Evolutionary conservation across 2,113 vertebrate species (phyloP), one percentile per base, ranked within the genome.

Genomic region (Oceanodroma tethys): DNA sequence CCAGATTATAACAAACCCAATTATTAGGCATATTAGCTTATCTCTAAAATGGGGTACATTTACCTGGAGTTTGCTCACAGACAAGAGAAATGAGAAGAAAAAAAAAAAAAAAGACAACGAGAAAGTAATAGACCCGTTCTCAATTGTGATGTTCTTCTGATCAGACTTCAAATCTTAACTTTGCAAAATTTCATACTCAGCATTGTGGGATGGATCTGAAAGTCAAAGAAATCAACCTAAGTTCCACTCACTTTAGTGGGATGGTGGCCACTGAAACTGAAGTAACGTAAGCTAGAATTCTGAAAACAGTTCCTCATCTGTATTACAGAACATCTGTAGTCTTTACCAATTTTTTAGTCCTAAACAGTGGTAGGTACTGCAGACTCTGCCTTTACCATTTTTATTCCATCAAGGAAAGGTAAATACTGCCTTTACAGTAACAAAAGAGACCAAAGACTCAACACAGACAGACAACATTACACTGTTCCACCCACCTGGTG

Each of bases 401-500:
- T 79, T 42, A 60, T 34, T 86, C 25, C 73, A 76, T 25, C 40
- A 81, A 40, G 36, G 10, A 79, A 81, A 93, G n/a, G 47, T 29
- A 73, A 81, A 86, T 27, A 50, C 1, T 65, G 60, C 48, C 52
- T 76, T 92, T 73, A 87, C 15, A 53, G 27, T 43, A 73, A 85
- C 42, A 76, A 76, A 71, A 66, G 68, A 76, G 70, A 96, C 79
- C 20, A 29, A 79, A 91, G 67, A 94, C 42, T 70, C 81, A 47
- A 97, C 81, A 93, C 18, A 88, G 59, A 96, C 5, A 8, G 74
- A 97, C 52, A 96, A 95, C 74, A 45, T 71, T 58, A 93, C 20
- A 87, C 58, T 75, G 29, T 71, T 97, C 59, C 75, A 93, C 83
- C 90, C 81, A 97, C 81, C 95, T 94, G 94, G 40, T 81, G 82